Percentiles rank a stretch among this genome's conserved stretches.
These are phyloP conservation scores for Poecilia wingei DNA, from an alignment of 2,797 vertebrate genomes.

Conservation along the genomic window DNA sequence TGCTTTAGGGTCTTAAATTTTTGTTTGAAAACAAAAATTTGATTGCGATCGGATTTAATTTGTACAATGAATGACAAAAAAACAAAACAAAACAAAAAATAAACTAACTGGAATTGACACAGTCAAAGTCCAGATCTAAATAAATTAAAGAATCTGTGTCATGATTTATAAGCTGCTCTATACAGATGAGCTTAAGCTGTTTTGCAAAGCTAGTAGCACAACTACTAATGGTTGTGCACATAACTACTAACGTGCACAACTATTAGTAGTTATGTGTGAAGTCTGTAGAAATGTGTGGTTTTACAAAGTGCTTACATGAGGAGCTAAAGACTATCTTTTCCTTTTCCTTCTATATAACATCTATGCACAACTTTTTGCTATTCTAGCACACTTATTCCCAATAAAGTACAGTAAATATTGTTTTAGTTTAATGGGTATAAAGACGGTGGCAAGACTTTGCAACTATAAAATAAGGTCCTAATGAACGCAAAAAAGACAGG, in stretches of 20 bases:
- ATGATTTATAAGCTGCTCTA: background rate
- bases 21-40: background rate
- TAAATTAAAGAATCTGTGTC: background rate
- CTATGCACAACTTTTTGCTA: background rate
- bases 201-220: background rate
- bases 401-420: background rate
- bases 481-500: conserved; percentile 32
- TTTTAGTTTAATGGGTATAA: background rate
- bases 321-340: background rate
- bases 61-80: background rate
- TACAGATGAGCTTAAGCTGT: background rate
- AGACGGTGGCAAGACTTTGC: background rate
- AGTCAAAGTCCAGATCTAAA: background rate
- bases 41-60: background rate
- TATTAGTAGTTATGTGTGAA: background rate
- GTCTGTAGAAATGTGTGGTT: background rate
- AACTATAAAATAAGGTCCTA: conserved; percentile 8
- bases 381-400: background rate
- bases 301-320: background rate
- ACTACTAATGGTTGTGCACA: no score
- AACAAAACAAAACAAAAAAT: background rate
- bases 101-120: background rate
- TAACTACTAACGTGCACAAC: background rate
- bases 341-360: background rate
- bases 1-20: background rate